Conservation (phyloP, 2,888 invertebrate species). For the Melipona bicolor region DNA sequence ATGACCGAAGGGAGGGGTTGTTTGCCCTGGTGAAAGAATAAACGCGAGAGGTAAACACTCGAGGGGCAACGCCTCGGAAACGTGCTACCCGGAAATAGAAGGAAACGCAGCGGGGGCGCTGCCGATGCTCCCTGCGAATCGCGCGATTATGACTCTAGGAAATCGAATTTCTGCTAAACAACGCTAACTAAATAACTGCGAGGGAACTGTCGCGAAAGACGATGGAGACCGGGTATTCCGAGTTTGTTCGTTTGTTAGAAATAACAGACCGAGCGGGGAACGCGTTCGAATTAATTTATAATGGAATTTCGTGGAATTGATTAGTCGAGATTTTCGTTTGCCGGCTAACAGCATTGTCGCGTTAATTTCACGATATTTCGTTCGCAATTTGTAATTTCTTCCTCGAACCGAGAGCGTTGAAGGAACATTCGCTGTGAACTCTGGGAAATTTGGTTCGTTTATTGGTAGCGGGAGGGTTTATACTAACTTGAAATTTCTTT, state of each 20-base stretch:
- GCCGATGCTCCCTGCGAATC: not conserved
- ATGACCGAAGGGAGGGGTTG: conserved; percentile 1
- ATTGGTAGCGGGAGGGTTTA: no score
- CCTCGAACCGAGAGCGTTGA: no score
- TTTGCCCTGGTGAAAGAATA: not conserved
- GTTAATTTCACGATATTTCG: no score
- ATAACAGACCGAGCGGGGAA: not conserved
- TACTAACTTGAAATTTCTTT: no score
- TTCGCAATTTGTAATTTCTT: no score
- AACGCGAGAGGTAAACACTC: conserved; percentile 6
- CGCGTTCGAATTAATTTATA: no score
- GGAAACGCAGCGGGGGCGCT: no score
- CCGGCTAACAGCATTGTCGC: no score
- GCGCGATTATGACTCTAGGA: not conserved
- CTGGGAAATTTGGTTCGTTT: no score
- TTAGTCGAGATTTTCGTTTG: no score
- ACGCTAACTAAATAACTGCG: not conserved
- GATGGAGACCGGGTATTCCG: not conserved
- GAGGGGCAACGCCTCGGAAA: not conserved
- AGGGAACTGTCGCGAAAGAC: not conserved
- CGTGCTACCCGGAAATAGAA: not conserved
- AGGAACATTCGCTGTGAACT: no score
- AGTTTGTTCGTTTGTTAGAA: not conserved
- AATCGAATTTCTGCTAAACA: not conserved
- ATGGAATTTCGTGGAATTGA: no score